These are phyloP conservation scores for Caradrina kadenii DNA, from an alignment of 2,888 invertebrate genomes.

Conservation along the genomic window DNA sequence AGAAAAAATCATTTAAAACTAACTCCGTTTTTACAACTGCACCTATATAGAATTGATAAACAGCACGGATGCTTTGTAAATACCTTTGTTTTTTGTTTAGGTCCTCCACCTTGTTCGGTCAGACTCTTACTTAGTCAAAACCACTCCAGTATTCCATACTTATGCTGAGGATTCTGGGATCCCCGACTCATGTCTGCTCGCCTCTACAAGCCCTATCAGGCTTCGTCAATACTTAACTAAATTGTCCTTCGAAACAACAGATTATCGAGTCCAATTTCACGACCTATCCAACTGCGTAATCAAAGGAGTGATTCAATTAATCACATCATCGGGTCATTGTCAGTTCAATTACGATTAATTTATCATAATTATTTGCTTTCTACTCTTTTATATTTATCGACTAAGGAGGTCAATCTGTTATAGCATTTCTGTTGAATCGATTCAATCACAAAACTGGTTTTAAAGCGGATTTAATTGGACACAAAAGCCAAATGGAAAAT, in stretches of 20 bases:
- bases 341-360: constrained; percentile 54
- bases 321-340: constrained; percentile 53
- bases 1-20: too few species aligned
- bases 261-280: constrained; percentile 37
- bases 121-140: too few species aligned
- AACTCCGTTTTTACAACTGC: too few species aligned
- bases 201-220: too few species aligned
- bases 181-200: too few species aligned
- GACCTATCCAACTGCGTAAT: constrained; percentile 22
- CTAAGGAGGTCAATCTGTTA: constrained; percentile 33
- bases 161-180: too few species aligned
- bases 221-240: not conserved
- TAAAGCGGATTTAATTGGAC: not conserved
- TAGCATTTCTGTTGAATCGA: constrained; percentile 19
- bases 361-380: constrained; percentile 59
- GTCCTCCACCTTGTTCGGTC: too few species aligned
- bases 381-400: constrained; percentile 31
- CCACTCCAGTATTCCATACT: too few species aligned
- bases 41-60: too few species aligned
- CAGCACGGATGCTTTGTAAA: too few species aligned
- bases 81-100: too few species aligned
- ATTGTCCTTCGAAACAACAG: not conserved
- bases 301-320: constrained; percentile 23
- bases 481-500: constrained; percentile 1
- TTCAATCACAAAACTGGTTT: constrained; percentile 28